Evolutionary conservation across 2,113 vertebrate genomes (phyloP), one percentile per base, ranked within the genome.

Genomic region (Polypterus senegalus): DNA sequence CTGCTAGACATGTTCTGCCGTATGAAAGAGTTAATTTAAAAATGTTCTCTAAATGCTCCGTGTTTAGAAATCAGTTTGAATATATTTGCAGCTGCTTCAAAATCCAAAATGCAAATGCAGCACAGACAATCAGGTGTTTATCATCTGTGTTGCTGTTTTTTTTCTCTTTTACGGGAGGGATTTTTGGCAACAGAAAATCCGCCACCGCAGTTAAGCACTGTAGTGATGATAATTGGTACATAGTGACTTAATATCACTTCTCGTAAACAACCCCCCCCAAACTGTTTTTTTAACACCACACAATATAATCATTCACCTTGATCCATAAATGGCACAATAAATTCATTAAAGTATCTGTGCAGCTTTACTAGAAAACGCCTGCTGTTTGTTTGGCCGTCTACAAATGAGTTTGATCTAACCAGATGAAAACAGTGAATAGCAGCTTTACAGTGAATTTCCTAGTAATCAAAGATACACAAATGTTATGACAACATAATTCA

Each of bases 31-130:
- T 52, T 52, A 3, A 52, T 52, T 52, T 10, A 52, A 8, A 52
- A 52, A 52, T 7, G 51, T 27, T 27, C 27, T 27, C 27, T 27
- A 27, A 27, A 27, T 27, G 27, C 27, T 27, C 9, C 54, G 3
- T 46, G 59, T 61, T 66, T 57, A 62, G 27, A 62, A 66, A 44
- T 57, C 4, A 62, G 10, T 54, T 52, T 45, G 48, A 47, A 57
- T 52, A 11, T 9, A 66, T 61, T 66, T 66, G 65, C 65, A 66
- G 59, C 56, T 56, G 44, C 54, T 62, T 66, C 55, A 61, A 59
- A 59, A 47, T 10, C 27, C 27, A 47, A 57, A 58, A 55, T 43
- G 6, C 44, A 60, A 52, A 5, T 27, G 27, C 27, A 27, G 27
- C 27, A 27, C 27, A 27, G 27, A 27, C 27, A 27, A 27, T 27